A percentile compares a stretch with the other conserved stretches of the same genome.
Conservation (phyloP, 2,797 vertebrate species). For the Crenuchus spilurus region DNA sequence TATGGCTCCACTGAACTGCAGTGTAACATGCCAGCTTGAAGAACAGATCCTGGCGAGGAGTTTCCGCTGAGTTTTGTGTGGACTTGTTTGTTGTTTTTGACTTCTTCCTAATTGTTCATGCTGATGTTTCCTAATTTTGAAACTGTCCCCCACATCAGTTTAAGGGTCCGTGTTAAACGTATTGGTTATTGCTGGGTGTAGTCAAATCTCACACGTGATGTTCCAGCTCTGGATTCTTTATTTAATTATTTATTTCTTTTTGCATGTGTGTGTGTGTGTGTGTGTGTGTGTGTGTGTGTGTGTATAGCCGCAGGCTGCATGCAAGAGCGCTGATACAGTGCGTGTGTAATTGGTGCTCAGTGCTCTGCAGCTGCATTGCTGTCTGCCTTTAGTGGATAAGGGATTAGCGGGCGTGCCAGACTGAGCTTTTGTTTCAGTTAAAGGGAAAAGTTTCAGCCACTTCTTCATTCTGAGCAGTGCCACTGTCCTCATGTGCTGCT, state of each 20-base stretch:
- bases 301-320: slow-evolving; percentile 21
- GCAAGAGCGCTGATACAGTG: slow-evolving; percentile 20
- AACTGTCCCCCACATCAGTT: neutral
- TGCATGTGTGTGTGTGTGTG: slow-evolving; percentile 2
- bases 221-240: neutral
- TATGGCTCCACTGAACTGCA: too few relatives aligned
- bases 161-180: neutral
- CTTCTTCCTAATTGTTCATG: neutral
- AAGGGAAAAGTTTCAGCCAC: slow-evolving; percentile 44
- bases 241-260: too few relatives aligned
- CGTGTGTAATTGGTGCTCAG: slow-evolving; percentile 30
- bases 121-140: neutral
- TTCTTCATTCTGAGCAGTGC: slow-evolving; percentile 6
- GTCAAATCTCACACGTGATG: neutral
- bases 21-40: neutral
- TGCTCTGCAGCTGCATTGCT: slow-evolving; percentile 41
- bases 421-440: slow-evolving; percentile 48
- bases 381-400: slow-evolving; percentile 42
- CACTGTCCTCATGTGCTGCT: slow-evolving; percentile 1
- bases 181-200: too few relatives aligned
- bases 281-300: slow-evolving; percentile 9
- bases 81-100: too few relatives aligned
- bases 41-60: neutral
- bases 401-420: slow-evolving; percentile 38
- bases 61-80: neutral